Percentiles rank a stretch among this genome's conserved stretches.
Evolutionary conservation across 2,888 invertebrate genomes (phyloP).

Genomic region (Brachycybe producta): DNA sequence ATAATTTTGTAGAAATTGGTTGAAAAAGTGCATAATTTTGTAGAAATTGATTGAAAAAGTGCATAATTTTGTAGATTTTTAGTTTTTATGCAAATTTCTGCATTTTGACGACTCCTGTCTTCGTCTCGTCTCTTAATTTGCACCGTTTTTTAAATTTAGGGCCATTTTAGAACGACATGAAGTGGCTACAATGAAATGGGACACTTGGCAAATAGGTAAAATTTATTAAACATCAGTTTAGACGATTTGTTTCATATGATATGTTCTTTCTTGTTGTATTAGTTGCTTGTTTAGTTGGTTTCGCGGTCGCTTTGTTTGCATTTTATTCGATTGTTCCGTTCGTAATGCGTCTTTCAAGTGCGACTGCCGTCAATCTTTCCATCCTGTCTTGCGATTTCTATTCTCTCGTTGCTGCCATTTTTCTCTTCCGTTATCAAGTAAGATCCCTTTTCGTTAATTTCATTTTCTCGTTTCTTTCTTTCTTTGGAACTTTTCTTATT

Average conservation of each 20-base stretch:
- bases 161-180: conserved; percentile 53
- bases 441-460: conserved; percentile 52
- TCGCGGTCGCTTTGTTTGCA: conserved; percentile 57
- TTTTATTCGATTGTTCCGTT: conserved; percentile 63
- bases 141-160: conserved; percentile 31
- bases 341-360: conserved; percentile 60
- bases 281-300: conserved; percentile 45
- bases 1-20: too few relatives aligned
- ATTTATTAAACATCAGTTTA: conserved; percentile 4
- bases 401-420: conserved; percentile 63
- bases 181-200: conserved; percentile 50
- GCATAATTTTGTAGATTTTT: too few relatives aligned
- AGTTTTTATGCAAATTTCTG: too few relatives aligned
- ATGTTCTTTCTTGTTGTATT: conserved; percentile 25
- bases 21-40: too few relatives aligned
- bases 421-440: conserved; percentile 68
- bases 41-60: too few relatives aligned
- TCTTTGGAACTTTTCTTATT: too few relatives aligned
- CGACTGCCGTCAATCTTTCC: conserved; percentile 68
- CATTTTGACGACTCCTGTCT: too few relatives aligned
- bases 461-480: conserved; percentile 23
- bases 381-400: conserved; percentile 74
- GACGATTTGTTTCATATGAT: neutral
- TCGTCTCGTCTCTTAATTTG: conserved; percentile 1
- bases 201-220: conserved; percentile 40